Evolutionary conservation across 2,888 invertebrate species (phyloP), one percentile per base, ranked within the genome.

Genomic region (Dorcus parallelipipedus): DNA sequence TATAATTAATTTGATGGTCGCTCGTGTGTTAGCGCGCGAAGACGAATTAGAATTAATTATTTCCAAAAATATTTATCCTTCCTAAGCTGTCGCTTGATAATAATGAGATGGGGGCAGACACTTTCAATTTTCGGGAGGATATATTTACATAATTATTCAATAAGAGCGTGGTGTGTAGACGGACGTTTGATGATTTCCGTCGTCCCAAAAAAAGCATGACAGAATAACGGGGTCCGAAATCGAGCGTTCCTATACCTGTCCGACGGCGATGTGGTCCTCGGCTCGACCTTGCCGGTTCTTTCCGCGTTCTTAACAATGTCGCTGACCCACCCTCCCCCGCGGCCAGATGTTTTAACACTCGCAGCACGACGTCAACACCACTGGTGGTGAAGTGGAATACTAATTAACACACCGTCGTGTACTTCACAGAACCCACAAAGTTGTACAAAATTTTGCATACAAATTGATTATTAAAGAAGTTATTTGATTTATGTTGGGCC

Each of bases 241-340:
- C 17, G 17, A 17, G 23, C 9, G 45, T 45, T 45, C 9, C 23
- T 45, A 20, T 20, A 45, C 45, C 45, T 45, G 45, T 45, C 23
- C 45, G 14, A 45, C 20, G 23, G 14, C 38, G 50, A 20, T 20
- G 38, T 50, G 50, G 38, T 39, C 40, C 40, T 39, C 39, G 45
- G 51, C 58, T 56, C 65, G 64, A 62, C 64, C 66, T 65, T 67
- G 65, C 58, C 61, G 43, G 59, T 56, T 33, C 66, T 62, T 69
- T 69, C 69, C 70, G 69, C 70, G 70, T 69, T 69, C 69, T 63
- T 59, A 59, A 63, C 69, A 70, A 69, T 69, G 70, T 70, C 69
- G 69, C 67, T 69, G 70, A 70, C 68, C 70, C 67, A 63, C 63
- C 65, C 64, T 61, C 64, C 66, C 64, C 64, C 66, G 62, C 65